A percentile compares a stretch with the other conserved stretches of the same genome.
These are phyloP conservation scores for Eupithecia dodoneata DNA, from an alignment of 2,888 invertebrate species.

Conservation along the genomic window DNA sequence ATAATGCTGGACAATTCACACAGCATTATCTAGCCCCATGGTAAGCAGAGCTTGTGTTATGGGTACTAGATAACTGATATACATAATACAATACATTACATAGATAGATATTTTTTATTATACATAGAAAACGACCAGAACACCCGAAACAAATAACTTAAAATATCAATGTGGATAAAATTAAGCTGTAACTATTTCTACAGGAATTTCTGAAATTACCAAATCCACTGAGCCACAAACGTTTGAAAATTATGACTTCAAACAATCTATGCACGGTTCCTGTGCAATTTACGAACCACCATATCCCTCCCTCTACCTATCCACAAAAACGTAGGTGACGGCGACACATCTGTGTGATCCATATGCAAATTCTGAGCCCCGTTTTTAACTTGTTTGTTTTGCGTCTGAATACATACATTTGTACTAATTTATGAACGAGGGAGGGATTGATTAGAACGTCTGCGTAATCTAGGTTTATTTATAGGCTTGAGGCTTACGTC, in stretches of 20 bases:
- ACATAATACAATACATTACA: too few relatives aligned
- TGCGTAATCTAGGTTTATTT: slow-evolving; percentile 46
- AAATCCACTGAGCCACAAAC: not conserved
- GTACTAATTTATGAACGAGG: slow-evolving; percentile 50
- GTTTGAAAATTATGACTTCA: not conserved
- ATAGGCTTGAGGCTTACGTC: slow-evolving; percentile 29
- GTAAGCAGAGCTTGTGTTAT: too few relatives aligned
- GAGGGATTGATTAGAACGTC: slow-evolving; percentile 50
- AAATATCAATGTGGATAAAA: not conserved
- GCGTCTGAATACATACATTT: slow-evolving; percentile 58
- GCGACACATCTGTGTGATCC: slow-evolving; percentile 73
- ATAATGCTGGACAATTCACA: too few relatives aligned
- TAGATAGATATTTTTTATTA: too few relatives aligned
- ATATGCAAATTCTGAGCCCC: slow-evolving; percentile 81
- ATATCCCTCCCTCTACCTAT: slow-evolving; percentile 46
- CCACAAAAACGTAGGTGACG: slow-evolving; percentile 46
- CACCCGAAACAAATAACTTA: too few relatives aligned
- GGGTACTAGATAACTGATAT: too few relatives aligned
- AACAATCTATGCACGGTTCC: not conserved
- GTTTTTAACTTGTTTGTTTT: slow-evolving; percentile 79
- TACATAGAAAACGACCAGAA: too few relatives aligned
- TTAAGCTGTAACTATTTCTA: not conserved
- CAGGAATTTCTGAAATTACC: not conserved
- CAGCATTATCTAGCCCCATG: too few relatives aligned
- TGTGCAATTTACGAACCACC: not conserved